phyloP scores from a whole-genome alignment of 2,113 vertebrate species.

The Pseudopodoces humilis region DNA sequence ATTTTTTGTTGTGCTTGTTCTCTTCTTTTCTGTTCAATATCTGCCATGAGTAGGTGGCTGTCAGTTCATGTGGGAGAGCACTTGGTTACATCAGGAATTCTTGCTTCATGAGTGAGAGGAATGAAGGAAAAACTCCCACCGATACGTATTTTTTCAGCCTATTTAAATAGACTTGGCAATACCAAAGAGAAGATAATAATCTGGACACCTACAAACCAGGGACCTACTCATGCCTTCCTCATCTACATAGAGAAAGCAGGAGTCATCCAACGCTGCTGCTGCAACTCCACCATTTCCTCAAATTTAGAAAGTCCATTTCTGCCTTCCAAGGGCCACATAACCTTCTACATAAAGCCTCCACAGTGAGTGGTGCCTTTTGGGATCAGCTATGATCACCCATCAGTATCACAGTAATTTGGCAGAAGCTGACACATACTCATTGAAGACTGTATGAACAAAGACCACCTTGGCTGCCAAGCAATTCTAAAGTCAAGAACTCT shows the following conservation, averaged over 20 bases:
- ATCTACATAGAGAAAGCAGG: not conserved
- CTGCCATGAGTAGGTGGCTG: not conserved
- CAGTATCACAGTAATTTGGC: not conserved
- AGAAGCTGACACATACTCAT: not conserved
- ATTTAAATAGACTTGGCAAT: not conserved
- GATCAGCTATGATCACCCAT: not conserved
- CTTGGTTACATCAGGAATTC: slow-evolving; percentile 31
- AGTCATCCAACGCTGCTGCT: not conserved
- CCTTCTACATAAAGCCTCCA: not conserved
- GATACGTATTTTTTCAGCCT: not conserved
- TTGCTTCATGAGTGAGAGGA: slow-evolving; percentile 28
- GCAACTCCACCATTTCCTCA: not conserved
- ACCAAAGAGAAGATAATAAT: not conserved
- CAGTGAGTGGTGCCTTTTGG: not conserved
- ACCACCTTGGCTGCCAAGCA: not conserved
- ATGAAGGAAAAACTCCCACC: slow-evolving; percentile 46
- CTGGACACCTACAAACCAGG: not conserved
- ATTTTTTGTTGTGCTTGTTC: not conserved
- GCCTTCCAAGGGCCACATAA: not conserved
- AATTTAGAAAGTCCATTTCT: not conserved
- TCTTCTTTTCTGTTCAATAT: not conserved
- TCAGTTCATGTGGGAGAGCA: not conserved
- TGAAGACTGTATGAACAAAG: not conserved
- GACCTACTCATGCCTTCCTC: not conserved
- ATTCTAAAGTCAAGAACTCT: not conserved